Conservation (phyloP, 2,113 vertebrate species). For the Cromileptes altivelis region DNA sequence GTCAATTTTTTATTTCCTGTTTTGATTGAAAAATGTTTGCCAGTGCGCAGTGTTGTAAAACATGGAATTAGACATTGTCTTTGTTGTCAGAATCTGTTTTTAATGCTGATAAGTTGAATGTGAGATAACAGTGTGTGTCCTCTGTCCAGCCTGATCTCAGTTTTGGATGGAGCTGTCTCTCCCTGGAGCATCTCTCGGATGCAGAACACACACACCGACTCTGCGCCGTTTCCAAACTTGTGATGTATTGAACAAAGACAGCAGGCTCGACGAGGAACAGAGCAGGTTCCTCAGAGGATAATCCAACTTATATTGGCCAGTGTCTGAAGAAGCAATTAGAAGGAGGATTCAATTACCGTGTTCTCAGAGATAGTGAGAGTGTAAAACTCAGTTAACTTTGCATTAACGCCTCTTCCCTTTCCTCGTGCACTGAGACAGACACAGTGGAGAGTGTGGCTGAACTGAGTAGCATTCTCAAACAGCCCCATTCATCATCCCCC, state of each 20-base stretch:
- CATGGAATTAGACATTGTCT: conserved; percentile 14
- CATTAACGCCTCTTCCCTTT: conserved; percentile 43
- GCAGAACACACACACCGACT: conserved; percentile 42
- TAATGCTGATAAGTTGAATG: conserved; percentile 33
- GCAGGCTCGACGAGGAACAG: conserved; percentile 16
- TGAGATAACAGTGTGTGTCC: conserved; percentile 44
- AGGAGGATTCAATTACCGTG: conserved; percentile 59
- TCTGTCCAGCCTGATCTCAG: conserved; percentile 50
- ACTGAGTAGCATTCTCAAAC: conserved; percentile 64
- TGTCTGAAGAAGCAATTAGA: conserved; percentile 65
- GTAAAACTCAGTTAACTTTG: conserved; percentile 67
- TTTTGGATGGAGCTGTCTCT: conserved; percentile 39
- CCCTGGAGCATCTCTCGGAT: conserved; percentile 41
- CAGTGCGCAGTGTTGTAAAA: conserved; percentile 22
- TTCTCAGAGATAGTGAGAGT: conserved; percentile 48
- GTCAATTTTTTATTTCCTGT: not conserved
- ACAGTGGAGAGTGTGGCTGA: conserved; percentile 50
- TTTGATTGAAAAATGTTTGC: conserved; percentile 13
- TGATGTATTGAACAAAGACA: conserved; percentile 65
- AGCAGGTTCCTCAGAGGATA: conserved; percentile 47
- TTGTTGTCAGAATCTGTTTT: conserved; percentile 30
- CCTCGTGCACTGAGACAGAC: conserved; percentile 37
- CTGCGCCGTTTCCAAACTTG: conserved; percentile 44
- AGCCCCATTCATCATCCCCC: conserved; percentile 78
- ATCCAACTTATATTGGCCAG: conserved; percentile 56